Evolutionary conservation across 92 coral and sea anemone species (phyloP), one percentile per base, ranked within the genome.

Genomic region (Parazoanthus darwini): DNA sequence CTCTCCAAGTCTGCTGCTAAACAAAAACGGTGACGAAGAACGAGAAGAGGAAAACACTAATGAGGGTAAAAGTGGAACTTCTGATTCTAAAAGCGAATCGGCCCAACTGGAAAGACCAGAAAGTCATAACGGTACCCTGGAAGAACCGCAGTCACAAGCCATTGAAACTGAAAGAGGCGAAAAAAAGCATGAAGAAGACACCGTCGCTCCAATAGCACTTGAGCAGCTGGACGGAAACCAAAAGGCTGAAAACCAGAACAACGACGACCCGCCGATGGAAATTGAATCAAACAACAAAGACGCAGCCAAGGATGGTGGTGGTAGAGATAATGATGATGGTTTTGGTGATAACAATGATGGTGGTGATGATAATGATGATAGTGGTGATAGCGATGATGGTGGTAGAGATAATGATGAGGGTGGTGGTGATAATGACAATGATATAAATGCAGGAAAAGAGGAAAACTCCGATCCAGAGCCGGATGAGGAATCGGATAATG

Each of bases 201-300:
- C 51, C 51, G 63, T 10, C 65, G 9, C 82, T 79, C 66, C 67
- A 22, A n/a, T 58, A 2, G 3, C 23, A 25, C 8, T 16, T 38
- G 65, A 70, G 4, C 65, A 77, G 35, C 79, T 46, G 29, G 86
- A 90, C 16, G 91, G 44, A 37, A 86, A 82, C 39, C 88, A 81
- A 15, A 67, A 82, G 15, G 92, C 86, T 54, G 82, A 74, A 58
- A 48, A 86, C 18, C 26, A 89, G 25, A 67, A 67, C 80, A 35
- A 89, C 72, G 22, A 81, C 36, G 63, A 42, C 80, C 48, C 86
- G 0, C 39, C 82, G 58, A 22, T 73, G 6, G 82, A 88, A 10
- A 78, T 29, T 29, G 33, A 79, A 78, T 67, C 81, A n/a, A 83
- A 83, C 8, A 37, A 73, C 9, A 82, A 86, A 51, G 77, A 82